These are phyloP conservation scores for Embidobia sp. DNA, from an alignment of 2,888 invertebrate species.

Conservation along the genomic window DNA sequence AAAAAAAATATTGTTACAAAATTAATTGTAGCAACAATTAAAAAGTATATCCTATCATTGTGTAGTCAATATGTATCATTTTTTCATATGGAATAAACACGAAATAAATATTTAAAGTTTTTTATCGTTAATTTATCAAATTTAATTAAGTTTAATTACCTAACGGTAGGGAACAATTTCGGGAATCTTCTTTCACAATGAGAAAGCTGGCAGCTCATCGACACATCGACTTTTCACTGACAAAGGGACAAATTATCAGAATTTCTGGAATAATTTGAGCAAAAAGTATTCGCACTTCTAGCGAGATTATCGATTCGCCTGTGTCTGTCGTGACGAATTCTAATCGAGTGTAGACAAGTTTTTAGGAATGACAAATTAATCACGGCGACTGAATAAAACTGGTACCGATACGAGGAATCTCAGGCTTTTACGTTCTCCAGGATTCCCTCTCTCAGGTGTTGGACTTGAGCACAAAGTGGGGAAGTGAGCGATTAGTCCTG, in stretches of 20 bases:
- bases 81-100: no score
- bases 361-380: conserved; percentile 45
- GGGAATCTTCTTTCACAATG: conserved; percentile 80
- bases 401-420: conserved; percentile 66
- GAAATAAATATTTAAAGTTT: no score
- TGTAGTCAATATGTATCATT: no score
- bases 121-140: no score
- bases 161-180: conserved; percentile 78
- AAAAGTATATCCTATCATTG: no score
- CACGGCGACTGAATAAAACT: conserved; percentile 69
- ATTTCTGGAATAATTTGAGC: no score
- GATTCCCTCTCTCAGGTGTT: conserved; percentile 55
- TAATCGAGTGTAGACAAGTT: no score
- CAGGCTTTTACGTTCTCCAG: conserved; percentile 72
- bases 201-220: conserved; percentile 80
- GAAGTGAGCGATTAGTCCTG: conserved; percentile 2
- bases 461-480: conserved; percentile 38
- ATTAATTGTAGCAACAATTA: no score
- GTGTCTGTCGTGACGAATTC: no score
- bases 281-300: neutral
- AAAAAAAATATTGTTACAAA: no score
- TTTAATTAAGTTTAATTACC: conserved; percentile 76
- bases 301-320: neutral
- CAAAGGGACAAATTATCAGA: neutral
- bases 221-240: conserved; percentile 74